A percentile compares a stretch with the other conserved stretches of the same genome.
phyloP scores from a whole-genome alignment of 2,888 invertebrate genomes.

The Tethea ocularis region DNA sequence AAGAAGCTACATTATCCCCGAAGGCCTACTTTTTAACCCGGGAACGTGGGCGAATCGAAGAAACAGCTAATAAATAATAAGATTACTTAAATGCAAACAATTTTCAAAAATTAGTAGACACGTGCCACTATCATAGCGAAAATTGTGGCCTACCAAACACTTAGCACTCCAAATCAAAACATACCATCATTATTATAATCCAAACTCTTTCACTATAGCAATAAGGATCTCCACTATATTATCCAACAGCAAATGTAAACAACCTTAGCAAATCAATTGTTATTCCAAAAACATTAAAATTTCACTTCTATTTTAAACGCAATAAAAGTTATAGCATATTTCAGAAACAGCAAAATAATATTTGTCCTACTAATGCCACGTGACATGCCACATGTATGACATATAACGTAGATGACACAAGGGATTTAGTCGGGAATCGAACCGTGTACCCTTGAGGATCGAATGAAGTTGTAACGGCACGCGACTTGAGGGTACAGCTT shows the following conservation, averaged over 20 bases:
- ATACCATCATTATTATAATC: not conserved
- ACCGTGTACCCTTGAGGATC: conserved; percentile 33
- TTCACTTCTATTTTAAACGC: not conserved
- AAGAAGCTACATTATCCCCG: too few species aligned
- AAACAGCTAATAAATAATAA: conserved; percentile 14
- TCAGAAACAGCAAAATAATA: not conserved
- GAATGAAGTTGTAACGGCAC: conserved; percentile 18
- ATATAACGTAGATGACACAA: conserved; percentile 26
- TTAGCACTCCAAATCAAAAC: not conserved
- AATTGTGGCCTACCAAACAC: conserved; percentile 20
- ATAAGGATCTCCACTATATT: not conserved
- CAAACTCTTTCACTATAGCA: not conserved
- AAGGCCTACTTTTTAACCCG: too few species aligned
- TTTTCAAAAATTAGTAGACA: conserved; percentile 32
- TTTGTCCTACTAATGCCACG: conserved; percentile 22
- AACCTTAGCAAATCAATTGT: not conserved
- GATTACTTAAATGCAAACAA: conserved; percentile 30
- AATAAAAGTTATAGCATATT: not conserved
- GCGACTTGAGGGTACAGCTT: conserved; percentile 26
- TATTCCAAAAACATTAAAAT: not conserved
- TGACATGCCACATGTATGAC: conserved; percentile 21
- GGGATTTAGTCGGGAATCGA: conserved; percentile 35
- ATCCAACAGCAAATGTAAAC: not conserved
- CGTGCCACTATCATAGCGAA: conserved; percentile 31
- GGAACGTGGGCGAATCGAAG: conserved; percentile 12